Conservation (phyloP, 2,113 vertebrate species). For the Pygathrix nemaeus region DNA sequence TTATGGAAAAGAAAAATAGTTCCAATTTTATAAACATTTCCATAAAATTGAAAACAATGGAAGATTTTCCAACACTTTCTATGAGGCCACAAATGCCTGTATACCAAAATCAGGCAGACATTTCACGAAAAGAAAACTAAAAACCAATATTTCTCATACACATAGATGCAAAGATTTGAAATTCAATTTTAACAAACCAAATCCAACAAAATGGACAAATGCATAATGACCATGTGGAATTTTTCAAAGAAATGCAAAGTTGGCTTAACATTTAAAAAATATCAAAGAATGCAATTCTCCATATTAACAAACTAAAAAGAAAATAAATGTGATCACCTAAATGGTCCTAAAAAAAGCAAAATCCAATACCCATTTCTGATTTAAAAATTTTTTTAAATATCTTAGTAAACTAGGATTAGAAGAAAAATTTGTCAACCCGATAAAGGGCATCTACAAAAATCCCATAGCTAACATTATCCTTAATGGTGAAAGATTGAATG, state of each 20-base stretch:
- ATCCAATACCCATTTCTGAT: not conserved
- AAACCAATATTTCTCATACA: not conserved
- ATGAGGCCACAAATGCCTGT: not conserved
- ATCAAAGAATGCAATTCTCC: not conserved
- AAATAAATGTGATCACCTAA: not conserved
- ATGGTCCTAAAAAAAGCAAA: not conserved
- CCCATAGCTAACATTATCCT: not conserved
- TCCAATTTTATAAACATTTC: not conserved
- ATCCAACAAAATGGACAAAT: not conserved
- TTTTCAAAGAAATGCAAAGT: conserved; percentile 34
- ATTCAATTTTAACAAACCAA: not conserved
- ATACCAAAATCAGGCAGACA: not conserved
- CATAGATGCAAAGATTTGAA: not conserved
- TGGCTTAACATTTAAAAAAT: not conserved
- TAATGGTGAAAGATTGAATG: not conserved
- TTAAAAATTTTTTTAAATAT: not conserved
- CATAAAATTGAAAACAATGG: not conserved
- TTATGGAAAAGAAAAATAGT: not conserved
- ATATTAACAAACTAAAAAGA: not conserved
- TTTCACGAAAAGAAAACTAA: not conserved
- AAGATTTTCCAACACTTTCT: not conserved
- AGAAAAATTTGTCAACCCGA: not conserved
- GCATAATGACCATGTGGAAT: not conserved
- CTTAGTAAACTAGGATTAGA: not conserved
- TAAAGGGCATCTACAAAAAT: not conserved